A percentile compares a stretch with the other conserved stretches of the same genome.
Conservation (phyloP, 2,113 vertebrate species). For the Copsychus sechellarum region DNA sequence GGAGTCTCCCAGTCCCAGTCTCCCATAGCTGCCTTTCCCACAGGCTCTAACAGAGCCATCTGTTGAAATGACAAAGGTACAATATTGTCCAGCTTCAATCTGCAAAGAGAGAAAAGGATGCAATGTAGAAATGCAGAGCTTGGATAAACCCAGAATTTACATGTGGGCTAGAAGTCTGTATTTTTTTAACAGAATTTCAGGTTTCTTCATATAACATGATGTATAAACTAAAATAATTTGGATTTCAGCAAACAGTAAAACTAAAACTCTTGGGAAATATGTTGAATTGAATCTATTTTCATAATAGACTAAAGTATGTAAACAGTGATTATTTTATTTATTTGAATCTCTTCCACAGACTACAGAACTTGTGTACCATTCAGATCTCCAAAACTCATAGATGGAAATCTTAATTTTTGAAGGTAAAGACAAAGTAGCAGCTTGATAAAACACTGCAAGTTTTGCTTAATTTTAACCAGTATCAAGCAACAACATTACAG, state of each 20-base stretch:
- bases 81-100: constrained; percentile 89
- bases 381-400: not conserved
- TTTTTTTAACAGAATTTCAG: not conserved
- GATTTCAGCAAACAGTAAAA: not conserved
- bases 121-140: not conserved
- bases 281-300: not conserved
- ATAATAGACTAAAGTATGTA: not conserved
- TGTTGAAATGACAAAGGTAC: constrained; percentile 85
- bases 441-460: not conserved
- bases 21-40: constrained; percentile 86
- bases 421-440: not conserved
- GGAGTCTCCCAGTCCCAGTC: constrained; percentile 84
- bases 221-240: not conserved
- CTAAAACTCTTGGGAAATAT: not conserved
- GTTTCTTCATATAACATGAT: not conserved
- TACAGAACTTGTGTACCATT: not conserved
- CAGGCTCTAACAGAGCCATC: constrained; percentile 87
- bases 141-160: not conserved
- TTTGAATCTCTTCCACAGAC: not conserved
- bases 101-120: constrained; percentile 40
- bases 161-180: not conserved
- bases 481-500: not conserved
- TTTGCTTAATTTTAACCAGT: not conserved
- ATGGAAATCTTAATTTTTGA: not conserved
- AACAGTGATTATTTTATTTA: not conserved